phyloP scores from a whole-genome alignment of 2,888 invertebrate species.

The Drosophila melanosoma region DNA sequence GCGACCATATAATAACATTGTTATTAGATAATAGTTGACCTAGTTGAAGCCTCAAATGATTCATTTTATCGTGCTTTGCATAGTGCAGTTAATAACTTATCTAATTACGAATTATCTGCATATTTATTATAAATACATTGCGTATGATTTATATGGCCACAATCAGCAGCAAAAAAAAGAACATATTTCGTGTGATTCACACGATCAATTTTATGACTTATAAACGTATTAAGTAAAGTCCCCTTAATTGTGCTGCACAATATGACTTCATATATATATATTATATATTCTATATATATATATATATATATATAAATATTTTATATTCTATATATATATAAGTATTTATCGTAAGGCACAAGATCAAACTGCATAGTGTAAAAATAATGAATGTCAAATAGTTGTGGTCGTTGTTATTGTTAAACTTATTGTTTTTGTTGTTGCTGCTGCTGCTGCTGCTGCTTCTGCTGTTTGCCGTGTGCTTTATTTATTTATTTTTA shows the following conservation, averaged over 20 bases:
- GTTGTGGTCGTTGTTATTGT: slow-evolving; percentile 33
- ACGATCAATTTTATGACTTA: neutral
- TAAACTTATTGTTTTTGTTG: slow-evolving; percentile 18
- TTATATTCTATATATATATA: neutral
- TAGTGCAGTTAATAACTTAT: neutral
- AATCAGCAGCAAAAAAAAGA: neutral
- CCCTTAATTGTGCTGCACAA: slow-evolving; percentile 8
- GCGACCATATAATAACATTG: neutral
- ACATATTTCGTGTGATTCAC: neutral
- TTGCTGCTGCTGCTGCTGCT: slow-evolving; percentile 17
- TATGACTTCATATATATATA: slow-evolving; percentile 5
- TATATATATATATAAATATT: neutral
- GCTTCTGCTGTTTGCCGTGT: slow-evolving; percentile 27
- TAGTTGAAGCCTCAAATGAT: neutral
- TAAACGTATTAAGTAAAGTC: neutral
- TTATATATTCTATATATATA: neutral
- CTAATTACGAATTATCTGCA: neutral
- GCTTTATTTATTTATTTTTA: slow-evolving; percentile 74
- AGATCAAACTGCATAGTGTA: slow-evolving; percentile 14
- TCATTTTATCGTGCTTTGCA: neutral
- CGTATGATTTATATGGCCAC: neutral
- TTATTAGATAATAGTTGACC: neutral
- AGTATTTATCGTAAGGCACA: neutral
- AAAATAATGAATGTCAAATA: slow-evolving; percentile 33
- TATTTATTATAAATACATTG: neutral